Conservation (phyloP, 2,797 vertebrate species). For the Xiphophorus birchmanni region DNA sequence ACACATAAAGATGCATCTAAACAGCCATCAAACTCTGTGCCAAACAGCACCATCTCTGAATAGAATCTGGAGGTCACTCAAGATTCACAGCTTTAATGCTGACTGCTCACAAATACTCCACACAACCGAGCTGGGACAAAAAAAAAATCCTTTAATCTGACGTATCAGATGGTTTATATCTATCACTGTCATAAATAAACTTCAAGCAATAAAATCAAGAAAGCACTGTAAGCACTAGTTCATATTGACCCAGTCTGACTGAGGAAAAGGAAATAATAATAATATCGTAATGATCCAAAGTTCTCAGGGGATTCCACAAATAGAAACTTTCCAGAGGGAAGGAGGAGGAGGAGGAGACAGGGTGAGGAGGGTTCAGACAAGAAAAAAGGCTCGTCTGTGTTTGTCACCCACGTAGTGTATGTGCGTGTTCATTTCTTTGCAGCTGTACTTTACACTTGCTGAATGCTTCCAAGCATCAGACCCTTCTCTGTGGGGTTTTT, state of each 20-base stretch:
- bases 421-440: conserved; percentile 29
- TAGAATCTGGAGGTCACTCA: neutral
- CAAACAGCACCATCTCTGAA: neutral
- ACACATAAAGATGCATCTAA: neutral
- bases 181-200: conserved; percentile 8
- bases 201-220: neutral
- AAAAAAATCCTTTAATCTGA: neutral
- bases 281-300: conserved; percentile 40
- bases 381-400: conserved; percentile 58
- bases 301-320: conserved; percentile 59
- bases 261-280: conserved; percentile 36
- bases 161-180: neutral
- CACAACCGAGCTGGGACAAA: neutral
- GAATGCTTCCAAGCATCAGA: conserved; percentile 57
- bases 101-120: conserved; percentile 1
- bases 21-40: neutral
- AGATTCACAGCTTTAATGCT: neutral
- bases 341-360: conserved; percentile 34
- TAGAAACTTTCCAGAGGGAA: conserved; percentile 54
- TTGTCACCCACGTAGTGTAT: conserved; percentile 49
- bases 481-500: conserved; percentile 55
- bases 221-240: conserved; percentile 18
- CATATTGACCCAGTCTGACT: conserved; percentile 36
- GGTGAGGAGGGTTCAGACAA: conserved; percentile 41
- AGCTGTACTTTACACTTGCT: conserved; percentile 54